Conservation (phyloP, 2,888 invertebrate genomes). For the Aethes cnicana region DNA sequence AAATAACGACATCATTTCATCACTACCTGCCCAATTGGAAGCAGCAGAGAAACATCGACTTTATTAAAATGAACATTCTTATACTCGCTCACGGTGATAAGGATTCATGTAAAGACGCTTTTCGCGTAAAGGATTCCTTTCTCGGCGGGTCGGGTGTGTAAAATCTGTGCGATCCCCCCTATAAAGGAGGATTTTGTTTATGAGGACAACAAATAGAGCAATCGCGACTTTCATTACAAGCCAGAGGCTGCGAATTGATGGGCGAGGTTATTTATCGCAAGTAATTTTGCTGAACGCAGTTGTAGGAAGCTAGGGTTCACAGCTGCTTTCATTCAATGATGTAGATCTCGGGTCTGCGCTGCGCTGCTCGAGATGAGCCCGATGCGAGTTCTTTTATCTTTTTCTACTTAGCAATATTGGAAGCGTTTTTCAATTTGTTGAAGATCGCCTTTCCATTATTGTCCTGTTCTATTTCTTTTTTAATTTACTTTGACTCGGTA, state of each 20-base stretch:
- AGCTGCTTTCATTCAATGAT: slow-evolving; percentile 21
- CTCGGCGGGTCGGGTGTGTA: slow-evolving; percentile 54
- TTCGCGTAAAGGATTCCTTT: slow-evolving; percentile 54
- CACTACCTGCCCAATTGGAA: slow-evolving; percentile 29
- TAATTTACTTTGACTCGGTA: too few relatives aligned
- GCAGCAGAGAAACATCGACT: slow-evolving; percentile 33
- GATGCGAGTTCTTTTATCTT: too few relatives aligned
- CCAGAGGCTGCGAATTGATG: slow-evolving; percentile 62
- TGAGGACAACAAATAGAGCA: slow-evolving; percentile 63
- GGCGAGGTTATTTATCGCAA: slow-evolving; percentile 65
- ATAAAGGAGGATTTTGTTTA: slow-evolving; percentile 79
- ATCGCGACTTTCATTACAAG: slow-evolving; percentile 60
- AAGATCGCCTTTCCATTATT: too few relatives aligned
- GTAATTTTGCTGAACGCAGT: slow-evolving; percentile 59
- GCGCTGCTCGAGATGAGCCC: too few relatives aligned
- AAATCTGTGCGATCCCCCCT: slow-evolving; percentile 65
- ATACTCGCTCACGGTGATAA: slow-evolving; percentile 35
- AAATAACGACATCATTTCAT: slow-evolving; percentile 34
- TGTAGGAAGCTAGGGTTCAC: slow-evolving; percentile 33
- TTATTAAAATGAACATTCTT: slow-evolving; percentile 38
- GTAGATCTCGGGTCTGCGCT: too few relatives aligned
- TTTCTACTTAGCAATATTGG: too few relatives aligned
- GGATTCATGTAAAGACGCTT: slow-evolving; percentile 49
- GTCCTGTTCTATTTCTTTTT: too few relatives aligned
- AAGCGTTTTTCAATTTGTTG: too few relatives aligned